A percentile compares a stretch with the other conserved stretches of the same genome.
phyloP scores from a whole-genome alignment of 2,888 invertebrate species.

The Leptopterna dolabrata region DNA sequence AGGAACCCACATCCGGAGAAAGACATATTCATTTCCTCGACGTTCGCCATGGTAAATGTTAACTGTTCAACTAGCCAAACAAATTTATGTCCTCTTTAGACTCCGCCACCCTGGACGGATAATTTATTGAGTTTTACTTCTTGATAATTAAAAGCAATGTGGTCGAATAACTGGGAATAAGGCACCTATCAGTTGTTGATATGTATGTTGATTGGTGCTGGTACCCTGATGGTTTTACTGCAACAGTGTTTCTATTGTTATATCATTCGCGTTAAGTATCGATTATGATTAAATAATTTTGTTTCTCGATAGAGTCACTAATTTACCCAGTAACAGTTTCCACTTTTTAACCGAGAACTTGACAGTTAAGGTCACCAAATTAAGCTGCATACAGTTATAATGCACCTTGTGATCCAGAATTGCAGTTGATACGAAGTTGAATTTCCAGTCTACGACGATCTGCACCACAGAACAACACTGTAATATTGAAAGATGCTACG shows the following conservation, averaged over 20 bases:
- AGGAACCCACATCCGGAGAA: slow-evolving; percentile 99
- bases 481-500: neutral
- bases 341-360: neutral
- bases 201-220: too few relatives aligned
- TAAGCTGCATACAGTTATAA: slow-evolving; percentile 13
- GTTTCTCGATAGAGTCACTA: neutral
- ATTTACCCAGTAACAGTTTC: neutral
- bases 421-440: neutral
- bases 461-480: neutral
- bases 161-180: too few relatives aligned
- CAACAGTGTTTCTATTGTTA: too few relatives aligned
- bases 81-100: too few relatives aligned
- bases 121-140: too few relatives aligned
- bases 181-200: too few relatives aligned
- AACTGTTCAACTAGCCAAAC: too few relatives aligned
- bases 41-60: neutral
- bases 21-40: slow-evolving; percentile 83
- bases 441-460: neutral
- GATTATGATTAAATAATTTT: neutral
- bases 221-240: too few relatives aligned
- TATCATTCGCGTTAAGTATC: too few relatives aligned
- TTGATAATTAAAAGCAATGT: too few relatives aligned
- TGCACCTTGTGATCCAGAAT: slow-evolving; percentile 18
- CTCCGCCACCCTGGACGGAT: too few relatives aligned
- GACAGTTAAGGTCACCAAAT: neutral